These are phyloP conservation scores for Jaculus jaculus DNA, from an alignment of 2,113 vertebrate species.

Conservation along the genomic window DNA sequence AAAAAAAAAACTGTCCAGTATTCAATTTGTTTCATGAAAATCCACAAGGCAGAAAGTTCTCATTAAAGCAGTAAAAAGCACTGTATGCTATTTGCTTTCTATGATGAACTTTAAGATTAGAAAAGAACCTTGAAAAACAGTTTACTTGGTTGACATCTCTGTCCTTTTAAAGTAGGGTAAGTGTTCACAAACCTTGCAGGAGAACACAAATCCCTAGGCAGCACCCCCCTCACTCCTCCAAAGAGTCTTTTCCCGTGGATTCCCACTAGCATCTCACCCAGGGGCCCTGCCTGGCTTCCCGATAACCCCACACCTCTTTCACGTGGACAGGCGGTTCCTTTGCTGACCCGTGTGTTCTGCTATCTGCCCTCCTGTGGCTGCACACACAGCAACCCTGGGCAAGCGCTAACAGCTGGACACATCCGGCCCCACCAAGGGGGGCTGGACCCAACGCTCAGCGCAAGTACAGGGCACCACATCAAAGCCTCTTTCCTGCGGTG, in stretches of 20 bases:
- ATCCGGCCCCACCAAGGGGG: background rate
- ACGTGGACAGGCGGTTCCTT: background rate
- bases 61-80: background rate
- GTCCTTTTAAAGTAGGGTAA: background rate
- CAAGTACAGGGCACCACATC: too few species aligned
- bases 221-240: background rate
- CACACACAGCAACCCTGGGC: background rate
- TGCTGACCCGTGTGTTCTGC: background rate
- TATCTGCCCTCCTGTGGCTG: background rate
- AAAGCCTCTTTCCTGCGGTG: background rate
- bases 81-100: background rate
- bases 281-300: background rate
- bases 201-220: fast-evolving
- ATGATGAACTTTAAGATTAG: background rate
- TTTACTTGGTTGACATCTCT: background rate
- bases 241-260: background rate
- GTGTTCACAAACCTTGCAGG: background rate
- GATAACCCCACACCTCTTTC: background rate
- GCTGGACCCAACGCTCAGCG: background rate
- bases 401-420: background rate
- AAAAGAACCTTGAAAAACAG: background rate
- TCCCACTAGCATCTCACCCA: background rate
- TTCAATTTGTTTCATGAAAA: background rate
- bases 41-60: background rate
- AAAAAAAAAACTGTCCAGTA: background rate